phyloP scores from a whole-genome alignment of 2,888 invertebrate species.

The Phaedon cochleariae region DNA sequence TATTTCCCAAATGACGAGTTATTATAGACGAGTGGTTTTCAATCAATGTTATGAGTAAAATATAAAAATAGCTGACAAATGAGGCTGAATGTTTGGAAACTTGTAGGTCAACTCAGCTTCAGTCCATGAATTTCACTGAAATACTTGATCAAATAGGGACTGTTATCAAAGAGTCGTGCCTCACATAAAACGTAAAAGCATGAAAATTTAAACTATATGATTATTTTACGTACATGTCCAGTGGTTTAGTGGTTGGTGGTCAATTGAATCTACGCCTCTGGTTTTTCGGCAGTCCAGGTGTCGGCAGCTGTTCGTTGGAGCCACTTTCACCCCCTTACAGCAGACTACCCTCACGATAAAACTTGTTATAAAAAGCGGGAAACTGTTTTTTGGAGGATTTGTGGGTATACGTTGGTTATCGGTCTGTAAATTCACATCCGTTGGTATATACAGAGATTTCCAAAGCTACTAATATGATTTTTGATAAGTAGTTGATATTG shows the following conservation, averaged over 20 bases:
- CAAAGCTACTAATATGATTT: not conserved
- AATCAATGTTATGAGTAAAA: too few species aligned
- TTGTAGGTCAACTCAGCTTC: too few species aligned
- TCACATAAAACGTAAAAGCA: too few species aligned
- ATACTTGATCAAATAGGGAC: too few species aligned
- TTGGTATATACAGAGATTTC: not conserved
- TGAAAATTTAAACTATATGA: too few species aligned
- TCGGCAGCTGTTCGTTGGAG: slow-evolving; percentile 48
- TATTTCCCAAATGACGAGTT: too few species aligned
- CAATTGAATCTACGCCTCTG: slow-evolving; percentile 37
- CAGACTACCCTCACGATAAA: slow-evolving; percentile 40
- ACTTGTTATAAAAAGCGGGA: slow-evolving; percentile 39
- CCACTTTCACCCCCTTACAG: slow-evolving; percentile 45
- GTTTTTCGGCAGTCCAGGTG: slow-evolving; percentile 46
- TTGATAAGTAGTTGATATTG: too few species aligned
- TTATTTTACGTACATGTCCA: not conserved
- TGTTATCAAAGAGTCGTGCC: too few species aligned
- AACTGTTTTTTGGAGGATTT: slow-evolving; percentile 30
- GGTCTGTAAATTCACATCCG: not conserved
- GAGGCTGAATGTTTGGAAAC: too few species aligned
- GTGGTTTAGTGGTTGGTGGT: slow-evolving; percentile 18
- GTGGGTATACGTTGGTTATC: slow-evolving; percentile 11
- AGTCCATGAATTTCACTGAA: too few species aligned
- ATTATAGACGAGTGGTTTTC: too few species aligned
- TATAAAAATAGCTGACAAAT: too few species aligned